These are phyloP conservation scores for Mylabris phalerata DNA, from an alignment of 1,140 invertebrate genomes.

Conservation along the genomic window DNA sequence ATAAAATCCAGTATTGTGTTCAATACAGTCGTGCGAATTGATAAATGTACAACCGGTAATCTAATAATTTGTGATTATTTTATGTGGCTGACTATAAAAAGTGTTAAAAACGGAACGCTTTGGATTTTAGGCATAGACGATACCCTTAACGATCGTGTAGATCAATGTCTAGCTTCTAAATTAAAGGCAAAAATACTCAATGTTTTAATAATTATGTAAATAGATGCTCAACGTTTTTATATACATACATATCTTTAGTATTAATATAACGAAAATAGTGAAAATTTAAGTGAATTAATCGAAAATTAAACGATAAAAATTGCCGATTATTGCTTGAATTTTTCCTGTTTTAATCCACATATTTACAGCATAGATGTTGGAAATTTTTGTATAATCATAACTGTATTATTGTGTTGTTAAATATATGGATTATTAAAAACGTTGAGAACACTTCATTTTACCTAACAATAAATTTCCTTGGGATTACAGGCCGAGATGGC, in stretches of 20 bases:
- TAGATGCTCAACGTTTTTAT: constrained; percentile 8
- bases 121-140: too few species aligned
- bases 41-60: too few species aligned
- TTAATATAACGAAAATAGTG: background rate
- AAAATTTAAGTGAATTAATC: background rate
- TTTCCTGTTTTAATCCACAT: constrained; percentile 34
- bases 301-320: constrained; percentile 1
- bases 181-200: too few species aligned
- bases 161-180: too few species aligned
- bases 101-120: too few species aligned
- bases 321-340: constrained; percentile 15
- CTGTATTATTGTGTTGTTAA: constrained; percentile 36
- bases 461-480: too few species aligned
- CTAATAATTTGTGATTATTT: too few species aligned
- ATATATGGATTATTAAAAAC: constrained; percentile 41
- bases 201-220: background rate
- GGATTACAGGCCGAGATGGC: constrained; percentile 81
- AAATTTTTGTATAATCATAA: constrained; percentile 16
- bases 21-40: too few species aligned
- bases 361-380: constrained; percentile 31
- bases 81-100: too few species aligned
- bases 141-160: too few species aligned
- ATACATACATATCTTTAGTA: constrained; percentile 7
- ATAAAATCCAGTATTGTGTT: too few species aligned
- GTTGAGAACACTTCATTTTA: constrained; percentile 6